Percentiles rank a stretch among this genome's conserved stretches.
Conservation (phyloP, 2,113 vertebrate species). For the Rhagologus leucostigma region DNA sequence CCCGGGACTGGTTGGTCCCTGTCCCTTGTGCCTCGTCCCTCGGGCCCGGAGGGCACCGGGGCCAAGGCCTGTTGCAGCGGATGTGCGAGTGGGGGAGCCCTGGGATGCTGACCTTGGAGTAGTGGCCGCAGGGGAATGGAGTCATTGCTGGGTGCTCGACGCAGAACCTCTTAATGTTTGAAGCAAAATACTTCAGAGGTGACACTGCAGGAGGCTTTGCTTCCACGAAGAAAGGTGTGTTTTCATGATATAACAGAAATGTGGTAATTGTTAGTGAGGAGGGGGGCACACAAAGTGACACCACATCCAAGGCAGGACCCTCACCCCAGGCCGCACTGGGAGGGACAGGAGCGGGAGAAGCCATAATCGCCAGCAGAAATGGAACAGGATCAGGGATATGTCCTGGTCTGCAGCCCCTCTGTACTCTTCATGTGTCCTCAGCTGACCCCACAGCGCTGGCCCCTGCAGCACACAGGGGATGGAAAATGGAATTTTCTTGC, state of each 20-base stretch:
- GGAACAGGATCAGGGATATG: accelerated
- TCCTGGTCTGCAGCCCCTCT: neutral
- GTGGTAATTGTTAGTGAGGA: neutral
- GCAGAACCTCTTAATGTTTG: no score
- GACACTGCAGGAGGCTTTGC: neutral
- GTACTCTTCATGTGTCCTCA: neutral
- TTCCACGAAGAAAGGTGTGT: neutral
- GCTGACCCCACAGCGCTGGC: neutral
- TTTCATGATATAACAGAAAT: neutral
- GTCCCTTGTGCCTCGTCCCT: neutral
- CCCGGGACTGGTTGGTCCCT: accelerated
- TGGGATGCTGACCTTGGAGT: neutral
- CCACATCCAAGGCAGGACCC: neutral
- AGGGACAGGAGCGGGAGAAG: accelerated
- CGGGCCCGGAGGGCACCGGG: accelerated
- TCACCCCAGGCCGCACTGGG: accelerated
- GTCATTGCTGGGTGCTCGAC: neutral
- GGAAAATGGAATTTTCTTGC: neutral
- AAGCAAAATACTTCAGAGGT: neutral
- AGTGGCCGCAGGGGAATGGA: accelerated
- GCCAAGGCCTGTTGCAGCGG: neutral
- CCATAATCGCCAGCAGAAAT: accelerated
- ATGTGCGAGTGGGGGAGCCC: neutral
- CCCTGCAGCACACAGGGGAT: neutral
- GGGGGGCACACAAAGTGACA: accelerated